Base-by-base conservation (phyloP, 1,140 invertebrate genomes). In the Lethocerus indicus region DNA sequence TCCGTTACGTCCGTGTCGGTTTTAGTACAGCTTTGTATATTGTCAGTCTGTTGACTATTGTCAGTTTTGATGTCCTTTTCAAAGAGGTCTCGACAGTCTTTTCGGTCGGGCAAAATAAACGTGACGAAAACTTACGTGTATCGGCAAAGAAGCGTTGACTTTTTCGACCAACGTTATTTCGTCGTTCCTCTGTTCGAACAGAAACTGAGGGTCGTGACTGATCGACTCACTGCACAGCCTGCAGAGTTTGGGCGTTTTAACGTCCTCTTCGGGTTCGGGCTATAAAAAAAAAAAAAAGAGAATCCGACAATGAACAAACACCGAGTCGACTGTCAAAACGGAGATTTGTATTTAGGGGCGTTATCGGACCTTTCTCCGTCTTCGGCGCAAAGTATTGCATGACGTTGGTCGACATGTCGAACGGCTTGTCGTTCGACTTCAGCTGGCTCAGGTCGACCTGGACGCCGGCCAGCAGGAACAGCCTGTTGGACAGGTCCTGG, bases 321-420 rank as follows among this genome's bases (percentile, higher is more conserved):
- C 9, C n/a, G 9, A 32, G 29, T n/a, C 9, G 29, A 32, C 9
- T 9, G 29, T 9, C 9, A 32, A 32, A 32, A 9, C n/a, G n/a
- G n/a, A n/a, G n/a, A n/a, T n/a, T n/a, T n/a, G 29, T 12, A 32
- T 16, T 12, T 32, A 12, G 29, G 29, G 16, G 29, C 9, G 16
- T 9, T 16, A 7, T 5, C 27, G 6, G 32, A 47, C 45, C 45
- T 47, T 36, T 47, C 12, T 18, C 41, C 12, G 29, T 49, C 20
- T 42, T 49, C 2, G 48, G 48, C 20, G 43, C 18, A 37, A 53
- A 53, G 32, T 53, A 53, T 9, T 47, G 23, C 1, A 53, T 50
- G 24, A 53, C 52, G 29, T 53, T 53, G 25, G 52, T 53, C n/a
- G 47, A 39, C 52, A 53, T 50, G 37, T 50, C 36, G 26, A 53